Base-by-base conservation (phyloP, 2,797 vertebrate species). In the Pachyuromys duprasi region DNA sequence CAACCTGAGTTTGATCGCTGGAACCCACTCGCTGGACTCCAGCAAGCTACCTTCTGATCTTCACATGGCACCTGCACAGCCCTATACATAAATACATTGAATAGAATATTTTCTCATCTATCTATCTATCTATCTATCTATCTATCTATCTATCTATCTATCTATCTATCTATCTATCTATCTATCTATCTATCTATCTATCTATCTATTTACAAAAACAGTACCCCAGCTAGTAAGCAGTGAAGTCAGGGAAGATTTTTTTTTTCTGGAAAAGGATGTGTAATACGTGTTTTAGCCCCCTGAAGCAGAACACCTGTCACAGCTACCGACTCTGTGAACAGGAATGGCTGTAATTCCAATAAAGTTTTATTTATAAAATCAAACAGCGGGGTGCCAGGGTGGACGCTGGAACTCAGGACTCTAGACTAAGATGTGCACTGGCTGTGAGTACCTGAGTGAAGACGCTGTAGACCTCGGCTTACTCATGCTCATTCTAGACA, bases 301-400 rank as follows among this genome's bases (percentile, higher is more conserved):
- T 5, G 3, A n/a, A n/a, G 42, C 14, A 80, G 4, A 28, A 28
- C 22, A 63, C 49, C 49, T 62, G 60, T 42, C 2, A 26, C 4
- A 91, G 6, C 42, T 84, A 20, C 8, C 9, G 24, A 86, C 15
- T 90, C 45, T 31, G 8, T 26, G 15, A 86, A 53, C 45, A 86
- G 65, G 7, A 8, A 17, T 24, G 62, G 14, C 13, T 53, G 42
- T 39, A 69, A 49, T 82, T 55, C 28, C 39, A 72, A 42, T 82
- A 89, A 96, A 96, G 63, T 79, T 94, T 96, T 78, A 94, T 81
- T 91, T 80, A 92, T 82, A 79, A 87, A 55, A 69, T n/a, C 72
- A 94, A 72, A 17, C 62, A 72, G 4, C 1, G 22, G 17, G 20
- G 8, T 24, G 14, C 55, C 2, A 8, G 42, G 26, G 14, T 45